Conservation (phyloP, 1,140 invertebrate species). For the Euschistus heros region DNA sequence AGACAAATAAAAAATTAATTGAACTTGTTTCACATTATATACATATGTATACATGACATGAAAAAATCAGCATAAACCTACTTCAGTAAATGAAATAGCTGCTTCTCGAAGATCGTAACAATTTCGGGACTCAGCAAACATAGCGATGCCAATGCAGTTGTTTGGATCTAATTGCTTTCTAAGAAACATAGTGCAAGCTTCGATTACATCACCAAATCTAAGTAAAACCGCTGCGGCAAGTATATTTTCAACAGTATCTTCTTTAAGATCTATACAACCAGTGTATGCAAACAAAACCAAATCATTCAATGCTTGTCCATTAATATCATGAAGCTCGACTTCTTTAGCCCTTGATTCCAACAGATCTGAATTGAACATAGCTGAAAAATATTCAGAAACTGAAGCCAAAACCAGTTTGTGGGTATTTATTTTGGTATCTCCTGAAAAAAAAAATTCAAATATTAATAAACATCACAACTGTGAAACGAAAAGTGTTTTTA, state of each 20-base stretch:
- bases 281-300: constrained; percentile 85
- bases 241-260: constrained; percentile 75
- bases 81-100: constrained; percentile 60
- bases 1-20: too few species aligned
- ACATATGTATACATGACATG: too few species aligned
- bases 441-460: constrained; percentile 31
- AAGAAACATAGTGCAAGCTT: constrained; percentile 80
- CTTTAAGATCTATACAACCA: constrained; percentile 65
- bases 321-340: constrained; percentile 70
- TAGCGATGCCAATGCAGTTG: constrained; percentile 83
- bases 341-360: constrained; percentile 74
- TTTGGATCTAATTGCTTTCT: constrained; percentile 83
- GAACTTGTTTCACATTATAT: too few species aligned
- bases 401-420: constrained; percentile 72
- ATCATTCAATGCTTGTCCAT: constrained; percentile 69
- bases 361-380: constrained; percentile 85
- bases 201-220: constrained; percentile 75
- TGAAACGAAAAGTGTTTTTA: too few species aligned
- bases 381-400: constrained; percentile 87
- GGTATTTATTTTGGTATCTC: constrained; percentile 47
- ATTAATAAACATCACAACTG: too few species aligned
- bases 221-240: constrained; percentile 77
- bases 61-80: constrained; percentile 22
- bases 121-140: constrained; percentile 84
- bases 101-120: constrained; percentile 65